Evolutionary conservation across 2,888 invertebrate genomes (phyloP).

Genomic region (Drosophila birchii): DNA sequence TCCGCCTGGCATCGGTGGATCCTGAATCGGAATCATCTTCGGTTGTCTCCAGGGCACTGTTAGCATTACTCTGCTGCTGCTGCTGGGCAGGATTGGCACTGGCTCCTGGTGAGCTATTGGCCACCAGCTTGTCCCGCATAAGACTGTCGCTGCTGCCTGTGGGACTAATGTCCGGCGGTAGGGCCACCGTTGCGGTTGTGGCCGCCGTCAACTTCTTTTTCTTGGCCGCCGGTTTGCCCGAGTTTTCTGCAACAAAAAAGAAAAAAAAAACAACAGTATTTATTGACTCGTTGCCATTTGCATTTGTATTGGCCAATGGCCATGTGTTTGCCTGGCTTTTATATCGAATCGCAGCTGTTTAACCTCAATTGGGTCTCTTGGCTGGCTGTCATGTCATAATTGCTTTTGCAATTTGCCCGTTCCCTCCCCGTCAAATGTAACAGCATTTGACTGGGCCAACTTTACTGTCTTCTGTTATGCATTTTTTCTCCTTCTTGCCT

Average conservation of each 20-base stretch:
- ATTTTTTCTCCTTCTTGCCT: conserved; percentile 13
- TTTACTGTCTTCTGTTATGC: conserved; percentile 41
- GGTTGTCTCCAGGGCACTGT: conserved; percentile 79
- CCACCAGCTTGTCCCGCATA: conserved; percentile 75
- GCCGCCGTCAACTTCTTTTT: conserved; percentile 77
- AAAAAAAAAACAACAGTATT: not conserved
- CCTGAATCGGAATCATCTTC: conserved; percentile 86
- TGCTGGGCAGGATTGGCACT: conserved; percentile 7
- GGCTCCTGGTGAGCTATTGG: conserved; percentile 57
- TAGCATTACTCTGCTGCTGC: conserved; percentile 41
- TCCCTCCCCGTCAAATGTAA: conserved; percentile 52
- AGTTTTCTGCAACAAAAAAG: conserved; percentile 52
- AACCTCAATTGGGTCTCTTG: conserved; percentile 62
- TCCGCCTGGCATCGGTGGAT: conserved; percentile 86
- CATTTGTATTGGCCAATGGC: conserved; percentile 37
- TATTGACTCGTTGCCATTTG: conserved; percentile 15
- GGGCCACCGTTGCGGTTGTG: conserved; percentile 43
- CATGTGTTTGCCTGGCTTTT: conserved; percentile 33
- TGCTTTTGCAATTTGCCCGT: conserved; percentile 52
- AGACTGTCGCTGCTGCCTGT: conserved; percentile 79
- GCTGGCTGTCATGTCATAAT: conserved; percentile 38
- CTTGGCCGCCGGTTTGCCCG: conserved; percentile 76
- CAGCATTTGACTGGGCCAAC: conserved; percentile 41
- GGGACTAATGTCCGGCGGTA: conserved; percentile 78
- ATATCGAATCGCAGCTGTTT: conserved; percentile 57